These are phyloP conservation scores for Torymus tubicola DNA, from an alignment of 2,888 invertebrate species.

Conservation along the genomic window DNA sequence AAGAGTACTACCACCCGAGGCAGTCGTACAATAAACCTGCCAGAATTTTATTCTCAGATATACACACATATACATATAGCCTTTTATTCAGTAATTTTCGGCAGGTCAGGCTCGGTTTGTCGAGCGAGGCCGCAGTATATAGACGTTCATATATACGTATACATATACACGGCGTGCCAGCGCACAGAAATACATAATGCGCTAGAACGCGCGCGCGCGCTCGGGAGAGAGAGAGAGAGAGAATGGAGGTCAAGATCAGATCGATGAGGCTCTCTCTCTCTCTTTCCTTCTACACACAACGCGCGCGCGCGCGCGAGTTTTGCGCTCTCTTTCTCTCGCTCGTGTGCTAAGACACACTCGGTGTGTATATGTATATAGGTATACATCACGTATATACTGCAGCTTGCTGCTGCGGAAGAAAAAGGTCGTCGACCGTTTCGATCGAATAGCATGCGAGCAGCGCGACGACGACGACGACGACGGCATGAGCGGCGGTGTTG, in stretches of 20 bases:
- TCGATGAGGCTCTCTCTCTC: conserved; percentile 46
- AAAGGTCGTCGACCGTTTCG: conserved; percentile 57
- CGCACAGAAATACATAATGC: conserved; percentile 30
- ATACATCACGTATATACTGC: conserved; percentile 7
- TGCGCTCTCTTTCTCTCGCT: conserved; percentile 31
- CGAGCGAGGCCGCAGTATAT: background rate
- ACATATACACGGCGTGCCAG: too few species aligned
- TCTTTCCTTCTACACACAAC: conserved; percentile 3
- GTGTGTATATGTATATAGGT: conserved; percentile 2
- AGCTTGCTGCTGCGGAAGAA: conserved; percentile 34
- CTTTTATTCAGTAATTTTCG: too few species aligned
- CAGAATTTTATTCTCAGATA: too few species aligned
- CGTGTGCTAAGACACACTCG: conserved; percentile 19
- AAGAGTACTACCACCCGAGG: too few species aligned
- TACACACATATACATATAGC: too few species aligned
- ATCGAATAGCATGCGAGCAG: conserved; percentile 23
- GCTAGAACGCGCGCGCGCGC: background rate
- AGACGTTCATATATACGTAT: background rate
- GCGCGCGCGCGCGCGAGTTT: conserved; percentile 12
- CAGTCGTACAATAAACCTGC: too few species aligned
- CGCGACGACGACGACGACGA: too few species aligned
- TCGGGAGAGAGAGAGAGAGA: background rate
- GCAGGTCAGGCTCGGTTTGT: background rate
- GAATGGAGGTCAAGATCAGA: conserved; percentile 59
- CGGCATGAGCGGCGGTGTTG: conserved; percentile 17